Evolutionary conservation across 92 coral and sea anemone genomes (phyloP).

Genomic region (Siderastrea siderea): DNA sequence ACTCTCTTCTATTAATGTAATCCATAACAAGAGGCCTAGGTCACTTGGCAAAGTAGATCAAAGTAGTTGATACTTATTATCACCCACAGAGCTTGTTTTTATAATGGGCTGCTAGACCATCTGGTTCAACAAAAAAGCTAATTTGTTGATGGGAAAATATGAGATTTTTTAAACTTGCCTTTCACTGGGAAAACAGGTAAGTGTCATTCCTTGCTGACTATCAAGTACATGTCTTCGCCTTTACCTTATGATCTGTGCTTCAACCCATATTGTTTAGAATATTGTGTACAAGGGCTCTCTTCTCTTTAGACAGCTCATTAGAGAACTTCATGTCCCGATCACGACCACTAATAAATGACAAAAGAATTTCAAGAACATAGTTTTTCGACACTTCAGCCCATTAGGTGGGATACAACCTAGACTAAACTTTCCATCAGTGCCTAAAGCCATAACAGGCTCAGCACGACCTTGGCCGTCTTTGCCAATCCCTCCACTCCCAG

Average conservation of each 20-base stretch:
- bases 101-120: no score
- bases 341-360: conserved; percentile 74
- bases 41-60: no score
- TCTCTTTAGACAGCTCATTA: conserved; percentile 80
- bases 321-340: conserved; percentile 87
- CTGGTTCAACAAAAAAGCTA: no score
- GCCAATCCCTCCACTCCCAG: conserved; percentile 92
- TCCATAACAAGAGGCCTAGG: no score
- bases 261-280: conserved; percentile 80
- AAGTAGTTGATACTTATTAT: no score
- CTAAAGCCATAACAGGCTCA: conserved; percentile 87
- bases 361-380: conserved; percentile 71
- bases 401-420: conserved; percentile 60
- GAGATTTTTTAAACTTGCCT: no score
- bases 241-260: conserved; percentile 82
- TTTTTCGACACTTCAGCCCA: conserved; percentile 56
- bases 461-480: conserved; percentile 90
- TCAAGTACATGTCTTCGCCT: conserved; percentile 81
- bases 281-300: conserved; percentile 84
- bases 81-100: no score
- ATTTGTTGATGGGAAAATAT: no score
- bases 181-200: no score
- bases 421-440: conserved; percentile 81
- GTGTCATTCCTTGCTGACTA: conserved; percentile 75
- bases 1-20: no score